phyloP scores from a whole-genome alignment of 2,113 vertebrate genomes.

The Eclectus roratus region DNA sequence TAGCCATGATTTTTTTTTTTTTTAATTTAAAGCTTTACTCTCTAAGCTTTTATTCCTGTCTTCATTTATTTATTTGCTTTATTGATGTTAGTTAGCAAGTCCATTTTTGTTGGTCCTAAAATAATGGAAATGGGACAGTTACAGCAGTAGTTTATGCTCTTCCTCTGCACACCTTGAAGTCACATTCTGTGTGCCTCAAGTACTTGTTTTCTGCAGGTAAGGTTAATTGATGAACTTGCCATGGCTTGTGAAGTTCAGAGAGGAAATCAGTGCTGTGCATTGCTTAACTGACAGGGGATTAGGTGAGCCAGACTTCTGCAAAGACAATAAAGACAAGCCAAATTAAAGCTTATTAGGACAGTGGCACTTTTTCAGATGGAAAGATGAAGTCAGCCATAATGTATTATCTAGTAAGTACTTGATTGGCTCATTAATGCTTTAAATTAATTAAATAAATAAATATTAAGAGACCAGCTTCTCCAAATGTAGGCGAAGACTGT shows the following conservation, averaged over 20 bases:
- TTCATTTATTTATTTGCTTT: background rate
- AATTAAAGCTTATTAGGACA: background rate
- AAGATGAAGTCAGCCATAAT: background rate
- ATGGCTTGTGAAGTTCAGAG: background rate
- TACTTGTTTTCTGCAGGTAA: background rate
- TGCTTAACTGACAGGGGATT: background rate
- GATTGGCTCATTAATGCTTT: background rate
- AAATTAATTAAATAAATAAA: background rate
- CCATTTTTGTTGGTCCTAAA: background rate
- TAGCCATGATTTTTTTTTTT: too few relatives aligned
- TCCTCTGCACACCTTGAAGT: background rate
- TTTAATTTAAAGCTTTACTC: background rate
- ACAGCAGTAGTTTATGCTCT: background rate
- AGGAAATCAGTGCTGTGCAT: background rate
- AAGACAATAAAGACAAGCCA: background rate
- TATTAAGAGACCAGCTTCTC: background rate
- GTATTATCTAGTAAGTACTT: background rate
- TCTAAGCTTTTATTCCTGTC: background rate
- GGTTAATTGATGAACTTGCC: background rate
- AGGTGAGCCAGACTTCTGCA: background rate
- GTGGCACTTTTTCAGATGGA: background rate
- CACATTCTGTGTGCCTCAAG: background rate
- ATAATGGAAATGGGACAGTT: background rate
- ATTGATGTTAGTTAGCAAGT: background rate
- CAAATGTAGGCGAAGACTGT: background rate